Conservation (phyloP, 2,888 invertebrate species). For the Andrena chrysosceles region DNA sequence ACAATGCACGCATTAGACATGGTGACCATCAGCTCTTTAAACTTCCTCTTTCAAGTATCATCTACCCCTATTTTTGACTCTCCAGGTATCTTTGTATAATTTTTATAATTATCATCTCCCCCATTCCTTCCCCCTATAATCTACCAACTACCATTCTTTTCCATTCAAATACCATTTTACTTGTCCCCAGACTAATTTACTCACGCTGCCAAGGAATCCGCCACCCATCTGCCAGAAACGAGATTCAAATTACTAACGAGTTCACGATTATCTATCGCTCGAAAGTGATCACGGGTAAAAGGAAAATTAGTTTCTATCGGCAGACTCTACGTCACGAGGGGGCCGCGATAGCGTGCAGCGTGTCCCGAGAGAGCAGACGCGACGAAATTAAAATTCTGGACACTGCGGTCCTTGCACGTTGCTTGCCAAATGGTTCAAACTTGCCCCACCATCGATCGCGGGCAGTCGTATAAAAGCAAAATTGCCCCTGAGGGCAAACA, state of each 20-base stretch:
- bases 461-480: slow-evolving; percentile 81
- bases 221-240: not conserved
- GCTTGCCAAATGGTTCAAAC: slow-evolving; percentile 84
- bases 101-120: no score
- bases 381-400: slow-evolving; percentile 82
- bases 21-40: no score
- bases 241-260: slow-evolving; percentile 3
- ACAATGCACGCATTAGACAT: no score
- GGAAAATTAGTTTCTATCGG: slow-evolving; percentile 75
- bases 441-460: slow-evolving; percentile 79
- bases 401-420: slow-evolving; percentile 72
- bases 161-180: no score
- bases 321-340: slow-evolving; percentile 47
- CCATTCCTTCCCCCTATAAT: no score
- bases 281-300: slow-evolving; percentile 81
- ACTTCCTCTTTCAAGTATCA: no score
- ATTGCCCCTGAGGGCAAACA: slow-evolving; percentile 76
- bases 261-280: slow-evolving; percentile 4
- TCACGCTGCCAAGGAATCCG: not conserved
- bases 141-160: no score
- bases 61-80: no score
- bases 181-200: no score
- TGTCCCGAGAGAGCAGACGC: slow-evolving; percentile 39
- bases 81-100: no score
- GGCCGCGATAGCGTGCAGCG: slow-evolving; percentile 18